Conservation (phyloP, 1,140 invertebrate genomes). For the Drosophila ficusphila region DNA sequence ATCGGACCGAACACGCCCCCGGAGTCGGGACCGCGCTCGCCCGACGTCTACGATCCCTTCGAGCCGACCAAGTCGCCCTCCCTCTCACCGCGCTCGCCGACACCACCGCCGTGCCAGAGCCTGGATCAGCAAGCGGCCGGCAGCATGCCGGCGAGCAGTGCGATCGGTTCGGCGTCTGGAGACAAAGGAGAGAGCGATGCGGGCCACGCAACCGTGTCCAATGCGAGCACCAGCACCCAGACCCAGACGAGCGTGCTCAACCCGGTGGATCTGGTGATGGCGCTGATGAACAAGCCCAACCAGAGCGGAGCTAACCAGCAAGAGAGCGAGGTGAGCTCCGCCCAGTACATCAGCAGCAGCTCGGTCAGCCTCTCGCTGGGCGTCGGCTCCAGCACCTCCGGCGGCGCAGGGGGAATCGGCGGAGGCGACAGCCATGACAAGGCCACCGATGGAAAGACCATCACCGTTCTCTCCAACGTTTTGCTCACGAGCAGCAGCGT, state of each 20-base stretch:
- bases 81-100: conserved; percentile 84
- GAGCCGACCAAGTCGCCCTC: conserved; percentile 93
- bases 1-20: conserved; percentile 84
- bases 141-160: conserved; percentile 5
- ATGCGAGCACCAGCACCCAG: conserved; percentile 43
- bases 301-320: conserved; percentile 48
- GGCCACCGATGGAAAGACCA: conserved; percentile 46
- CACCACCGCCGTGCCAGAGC: conserved; percentile 53
- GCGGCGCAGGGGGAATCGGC: background rate
- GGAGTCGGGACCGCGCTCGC: conserved; percentile 82
- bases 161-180: background rate
- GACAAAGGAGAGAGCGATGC: conserved; percentile 48
- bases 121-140: conserved; percentile 22
- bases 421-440: conserved; percentile 47
- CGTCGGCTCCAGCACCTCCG: conserved; percentile 15
- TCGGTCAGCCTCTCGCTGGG: conserved; percentile 16
- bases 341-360: conserved; percentile 64
- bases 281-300: conserved; percentile 82
- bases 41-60: conserved; percentile 93
- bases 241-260: conserved; percentile 60
- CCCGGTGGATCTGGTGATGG: conserved; percentile 78
- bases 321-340: conserved; percentile 57
- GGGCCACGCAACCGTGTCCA: conserved; percentile 20
- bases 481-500: conserved; percentile 59
- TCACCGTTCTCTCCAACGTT: conserved; percentile 80